Evolutionary conservation across 2,888 invertebrate genomes (phyloP).

Genomic region (Ischnura elegans): DNA sequence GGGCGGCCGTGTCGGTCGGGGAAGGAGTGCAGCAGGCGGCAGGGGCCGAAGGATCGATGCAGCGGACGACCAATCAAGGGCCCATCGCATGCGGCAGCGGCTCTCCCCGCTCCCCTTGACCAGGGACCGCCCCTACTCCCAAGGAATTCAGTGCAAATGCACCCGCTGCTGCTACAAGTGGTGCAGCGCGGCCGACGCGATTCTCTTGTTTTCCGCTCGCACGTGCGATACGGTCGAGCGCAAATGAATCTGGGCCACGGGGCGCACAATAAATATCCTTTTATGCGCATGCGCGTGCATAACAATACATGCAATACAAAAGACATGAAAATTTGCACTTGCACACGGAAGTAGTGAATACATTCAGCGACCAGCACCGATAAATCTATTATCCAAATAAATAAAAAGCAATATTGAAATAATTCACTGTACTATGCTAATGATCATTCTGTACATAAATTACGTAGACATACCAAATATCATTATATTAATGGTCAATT

Average conservation of each 20-base stretch:
- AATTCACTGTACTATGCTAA: too few relatives aligned
- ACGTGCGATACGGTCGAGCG: background rate
- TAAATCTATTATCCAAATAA: too few relatives aligned
- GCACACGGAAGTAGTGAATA: too few relatives aligned
- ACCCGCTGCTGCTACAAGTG: background rate
- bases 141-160: background rate
- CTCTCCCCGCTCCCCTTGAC: too few relatives aligned
- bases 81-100: too few relatives aligned
- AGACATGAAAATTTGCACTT: too few relatives aligned
- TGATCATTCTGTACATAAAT: too few relatives aligned
- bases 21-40: background rate
- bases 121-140: background rate
- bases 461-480: too few relatives aligned
- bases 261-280: background rate
- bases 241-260: slow-evolving; percentile 20
- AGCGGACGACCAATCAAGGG: background rate
- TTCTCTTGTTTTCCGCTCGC: background rate
- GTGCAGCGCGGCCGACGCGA: background rate
- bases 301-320: too few relatives aligned
- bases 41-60: background rate
- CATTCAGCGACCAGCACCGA: too few relatives aligned
- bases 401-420: too few relatives aligned
- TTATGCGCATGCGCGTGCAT: background rate
- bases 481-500: too few relatives aligned
- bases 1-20: background rate